Conservation (phyloP, 2,113 vertebrate genomes). For the Micronycteris hirsuta region DNA sequence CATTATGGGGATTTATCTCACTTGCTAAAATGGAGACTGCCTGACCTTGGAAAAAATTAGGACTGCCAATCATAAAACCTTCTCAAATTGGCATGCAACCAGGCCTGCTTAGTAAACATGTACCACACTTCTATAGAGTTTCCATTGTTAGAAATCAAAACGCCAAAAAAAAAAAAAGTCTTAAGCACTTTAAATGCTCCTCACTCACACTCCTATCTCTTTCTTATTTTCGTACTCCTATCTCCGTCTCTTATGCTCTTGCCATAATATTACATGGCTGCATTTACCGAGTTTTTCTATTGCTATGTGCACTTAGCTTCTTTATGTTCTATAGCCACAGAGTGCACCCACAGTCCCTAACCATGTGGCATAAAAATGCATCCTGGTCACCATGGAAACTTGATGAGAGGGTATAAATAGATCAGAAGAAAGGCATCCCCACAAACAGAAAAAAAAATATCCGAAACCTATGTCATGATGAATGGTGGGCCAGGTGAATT, state of each 20-base stretch:
- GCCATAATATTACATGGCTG: background rate
- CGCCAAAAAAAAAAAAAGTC: background rate
- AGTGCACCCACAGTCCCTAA: background rate
- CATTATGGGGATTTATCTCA: background rate
- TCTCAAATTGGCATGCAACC: background rate
- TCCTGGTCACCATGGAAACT: slow-evolving; percentile 14
- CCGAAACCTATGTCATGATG: background rate
- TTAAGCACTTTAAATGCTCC: background rate
- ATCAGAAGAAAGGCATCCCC: background rate
- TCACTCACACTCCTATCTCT: no score
- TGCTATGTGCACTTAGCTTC: background rate
- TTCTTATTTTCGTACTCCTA: background rate
- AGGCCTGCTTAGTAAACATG: background rate
- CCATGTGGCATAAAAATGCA: background rate
- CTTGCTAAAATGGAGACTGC: background rate
- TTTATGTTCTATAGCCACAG: background rate
- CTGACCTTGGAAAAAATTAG: background rate
- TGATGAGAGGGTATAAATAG: background rate
- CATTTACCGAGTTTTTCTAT: background rate
- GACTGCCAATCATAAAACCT: background rate
- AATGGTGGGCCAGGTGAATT: background rate
- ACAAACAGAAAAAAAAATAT: background rate
- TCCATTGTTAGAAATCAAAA: background rate
- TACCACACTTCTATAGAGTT: background rate
- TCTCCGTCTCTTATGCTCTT: background rate